Base-by-base conservation (phyloP, 2,888 invertebrate genomes). In the Crioceris asparagi region DNA sequence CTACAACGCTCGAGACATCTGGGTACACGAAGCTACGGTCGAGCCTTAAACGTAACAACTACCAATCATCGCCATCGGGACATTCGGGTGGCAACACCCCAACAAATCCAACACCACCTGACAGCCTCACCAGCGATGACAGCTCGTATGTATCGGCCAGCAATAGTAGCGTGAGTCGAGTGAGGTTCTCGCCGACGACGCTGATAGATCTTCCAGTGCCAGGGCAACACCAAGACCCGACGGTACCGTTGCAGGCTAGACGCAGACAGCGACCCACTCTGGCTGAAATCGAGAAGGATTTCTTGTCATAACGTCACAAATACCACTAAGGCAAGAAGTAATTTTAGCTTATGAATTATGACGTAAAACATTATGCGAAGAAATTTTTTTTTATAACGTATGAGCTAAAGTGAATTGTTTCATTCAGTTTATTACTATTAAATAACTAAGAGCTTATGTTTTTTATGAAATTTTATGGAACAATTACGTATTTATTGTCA, bases 81-180 rank as follows among this genome's bases (percentile, higher is more conserved):
- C 69, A 66, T 43, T 76, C 78, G 0, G 77, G 77, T 0, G 79
- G 76, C 2, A 68, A 66, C 11, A 84, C 85, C 1, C 84, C 86
- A 12, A 83, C 85, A 1, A 83, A 84, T 60, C 83, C 83, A 2
- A 86, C 88, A 4, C 87, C 88, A 0, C 86, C 87, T 0, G 88
- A 87, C 52, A 85, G 85, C 47, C 57, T 86, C 41, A 81, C 85
- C 1, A 85, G 86, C 54, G 91, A 91, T 16, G 90, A 88, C 56
- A 84, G 85, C 54, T 86, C 86, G 29, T 91, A 88, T 61, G 78
- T 86, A 49, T 90, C 90, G 6, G 90, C 90, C 12, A 77, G 78
- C 44, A 70, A 76, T 40, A 77, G 77, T 17, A 79, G 79, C n/a
- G 75, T 75, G 43, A 76, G 78, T 25, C 69, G 85, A 10, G 86